A percentile compares a stretch with the other conserved stretches of the same genome.
These are phyloP conservation scores for Aldabrachelys gigantea DNA, from an alignment of 2,113 vertebrate genomes.

Conservation along the genomic window DNA sequence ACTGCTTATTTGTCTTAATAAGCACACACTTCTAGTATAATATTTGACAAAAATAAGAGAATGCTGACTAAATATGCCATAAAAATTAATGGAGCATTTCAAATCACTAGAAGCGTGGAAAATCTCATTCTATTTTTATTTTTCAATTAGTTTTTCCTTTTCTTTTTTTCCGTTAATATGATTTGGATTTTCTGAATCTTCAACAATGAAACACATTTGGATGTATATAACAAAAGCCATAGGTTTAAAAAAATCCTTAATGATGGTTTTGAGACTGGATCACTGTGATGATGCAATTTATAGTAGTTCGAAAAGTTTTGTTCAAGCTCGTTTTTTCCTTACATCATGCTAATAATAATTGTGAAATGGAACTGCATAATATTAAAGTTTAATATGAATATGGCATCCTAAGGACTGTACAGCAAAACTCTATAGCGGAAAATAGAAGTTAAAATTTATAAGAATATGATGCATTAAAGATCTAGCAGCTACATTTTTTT, in stretches of 20 bases:
- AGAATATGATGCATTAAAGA: background rate
- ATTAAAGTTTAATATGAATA: constrained; percentile 21
- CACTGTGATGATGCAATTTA: background rate
- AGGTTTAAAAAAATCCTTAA: constrained; percentile 6
- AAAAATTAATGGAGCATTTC: background rate
- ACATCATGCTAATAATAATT: background rate
- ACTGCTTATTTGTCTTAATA: background rate
- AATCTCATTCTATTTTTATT: background rate
- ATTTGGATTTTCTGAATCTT: background rate
- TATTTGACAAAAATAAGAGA: background rate
- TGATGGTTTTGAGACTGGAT: background rate
- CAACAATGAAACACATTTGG: background rate
- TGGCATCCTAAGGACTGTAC: background rate
- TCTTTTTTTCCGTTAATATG: background rate
- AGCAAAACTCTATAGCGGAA: background rate
- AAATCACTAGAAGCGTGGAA: background rate
- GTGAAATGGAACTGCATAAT: background rate
- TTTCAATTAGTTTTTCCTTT: background rate
- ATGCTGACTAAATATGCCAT: background rate
- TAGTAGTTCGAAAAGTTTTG: constrained; percentile 10
- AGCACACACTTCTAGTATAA: background rate
- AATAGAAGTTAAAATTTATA: background rate
- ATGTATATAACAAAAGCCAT: background rate
- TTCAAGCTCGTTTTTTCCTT: background rate
- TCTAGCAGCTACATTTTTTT: background rate